A percentile compares a stretch with the other conserved stretches of the same genome.
Evolutionary conservation across 2,113 vertebrate genomes (phyloP).

Genomic region (Zapornia atra): DNA sequence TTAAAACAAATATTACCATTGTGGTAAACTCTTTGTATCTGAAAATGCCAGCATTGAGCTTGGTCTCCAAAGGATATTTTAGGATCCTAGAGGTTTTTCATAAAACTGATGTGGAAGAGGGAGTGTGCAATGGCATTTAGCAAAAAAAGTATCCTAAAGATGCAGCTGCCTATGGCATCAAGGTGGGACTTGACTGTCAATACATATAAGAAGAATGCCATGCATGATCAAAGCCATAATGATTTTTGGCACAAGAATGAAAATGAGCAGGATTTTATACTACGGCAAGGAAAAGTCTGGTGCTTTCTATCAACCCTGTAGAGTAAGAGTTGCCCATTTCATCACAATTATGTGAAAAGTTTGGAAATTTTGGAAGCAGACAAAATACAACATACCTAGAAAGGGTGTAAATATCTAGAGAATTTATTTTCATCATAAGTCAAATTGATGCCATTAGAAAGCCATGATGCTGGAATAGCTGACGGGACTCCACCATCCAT

Average conservation of each 20-base stretch:
- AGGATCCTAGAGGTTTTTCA: not conserved
- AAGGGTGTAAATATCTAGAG: not conserved
- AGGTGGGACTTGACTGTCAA: not conserved
- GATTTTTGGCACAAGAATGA: not conserved
- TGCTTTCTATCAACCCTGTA: not conserved
- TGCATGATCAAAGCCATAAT: not conserved
- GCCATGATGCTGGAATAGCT: not conserved
- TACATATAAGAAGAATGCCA: conserved; percentile 33
- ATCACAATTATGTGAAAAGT: not conserved
- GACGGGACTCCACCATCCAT: not conserved
- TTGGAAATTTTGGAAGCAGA: not conserved
- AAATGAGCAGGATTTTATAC: not conserved
- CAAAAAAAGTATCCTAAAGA: conserved; percentile 12
- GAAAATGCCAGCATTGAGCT: not conserved
- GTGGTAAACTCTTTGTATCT: not conserved
- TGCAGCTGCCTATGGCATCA: not conserved
- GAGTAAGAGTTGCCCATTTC: not conserved
- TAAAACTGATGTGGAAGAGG: conserved; percentile 1
- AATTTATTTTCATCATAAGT: not conserved
- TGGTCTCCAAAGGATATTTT: conserved; percentile 51
- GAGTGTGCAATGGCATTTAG: conserved; percentile 30
- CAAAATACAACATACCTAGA: not conserved
- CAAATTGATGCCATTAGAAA: not conserved
- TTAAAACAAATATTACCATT: not conserved
- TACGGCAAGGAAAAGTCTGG: not conserved